phyloP scores from a whole-genome alignment of 2,113 vertebrate genomes.

The Fregata magnificens region DNA sequence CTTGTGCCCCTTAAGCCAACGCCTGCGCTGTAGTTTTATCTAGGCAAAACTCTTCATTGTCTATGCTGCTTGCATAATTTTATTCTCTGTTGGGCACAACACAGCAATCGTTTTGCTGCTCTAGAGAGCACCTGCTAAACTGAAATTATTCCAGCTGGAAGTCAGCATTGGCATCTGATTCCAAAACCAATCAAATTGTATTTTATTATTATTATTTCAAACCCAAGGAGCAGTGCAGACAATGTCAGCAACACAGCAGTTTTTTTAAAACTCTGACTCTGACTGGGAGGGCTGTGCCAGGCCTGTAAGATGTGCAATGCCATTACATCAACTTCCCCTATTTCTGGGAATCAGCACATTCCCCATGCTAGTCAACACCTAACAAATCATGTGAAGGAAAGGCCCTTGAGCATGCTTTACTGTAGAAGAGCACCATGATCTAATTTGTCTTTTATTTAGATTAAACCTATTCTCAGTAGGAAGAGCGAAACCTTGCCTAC shows the following conservation, averaged over 20 bases:
- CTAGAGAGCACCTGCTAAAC: constrained; percentile 36
- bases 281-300: not conserved
- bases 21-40: not conserved
- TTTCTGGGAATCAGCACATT: constrained; percentile 18
- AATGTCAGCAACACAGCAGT: not conserved
- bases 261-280: not conserved
- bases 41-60: not conserved
- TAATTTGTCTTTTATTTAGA: constrained; percentile 44
- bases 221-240: not conserved
- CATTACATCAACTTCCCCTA: not conserved
- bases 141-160: constrained; percentile 39
- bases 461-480: not conserved
- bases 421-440: not conserved
- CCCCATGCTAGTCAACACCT: not conserved
- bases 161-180: not conserved
- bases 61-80: not conserved
- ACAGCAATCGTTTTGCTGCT: not conserved
- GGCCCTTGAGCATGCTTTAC: not conserved
- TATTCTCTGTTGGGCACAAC: not conserved
- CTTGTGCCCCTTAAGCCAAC: not conserved
- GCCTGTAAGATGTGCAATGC: not conserved
- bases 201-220: constrained; percentile 18
- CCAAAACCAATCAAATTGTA: not conserved
- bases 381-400: constrained; percentile 28
- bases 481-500: not conserved